Percentiles rank a stretch among this genome's conserved stretches.
Evolutionary conservation across 2,113 vertebrate genomes (phyloP).

Genomic region (Acrocephalus kingi): DNA sequence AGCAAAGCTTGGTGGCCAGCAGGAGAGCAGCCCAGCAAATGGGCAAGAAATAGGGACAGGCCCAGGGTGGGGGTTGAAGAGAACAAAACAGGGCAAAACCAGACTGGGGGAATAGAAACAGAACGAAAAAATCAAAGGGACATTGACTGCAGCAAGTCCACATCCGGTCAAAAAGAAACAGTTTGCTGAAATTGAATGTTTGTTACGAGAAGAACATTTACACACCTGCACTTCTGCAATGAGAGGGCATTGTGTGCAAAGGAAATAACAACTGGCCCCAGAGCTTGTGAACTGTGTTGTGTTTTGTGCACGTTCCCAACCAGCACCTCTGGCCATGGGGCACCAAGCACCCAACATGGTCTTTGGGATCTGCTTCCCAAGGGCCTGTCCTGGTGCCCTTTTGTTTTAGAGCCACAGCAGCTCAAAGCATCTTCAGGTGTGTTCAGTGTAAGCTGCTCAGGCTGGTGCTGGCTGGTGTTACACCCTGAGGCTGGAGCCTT

Average conservation of each 20-base stretch:
- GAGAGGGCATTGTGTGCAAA: not conserved
- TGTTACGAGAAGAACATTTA: not conserved
- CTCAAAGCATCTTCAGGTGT: not conserved
- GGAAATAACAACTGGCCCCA: not conserved
- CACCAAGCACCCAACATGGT: not conserved
- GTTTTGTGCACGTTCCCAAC: not conserved
- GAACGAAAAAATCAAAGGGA: not conserved
- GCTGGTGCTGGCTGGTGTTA: not conserved
- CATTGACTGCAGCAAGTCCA: not conserved
- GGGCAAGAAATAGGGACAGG: not conserved
- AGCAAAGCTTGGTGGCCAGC: not conserved
- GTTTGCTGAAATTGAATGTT: not conserved
- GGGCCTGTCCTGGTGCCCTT: not conserved
- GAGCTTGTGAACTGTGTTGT: not conserved
- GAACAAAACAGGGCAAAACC: not conserved
- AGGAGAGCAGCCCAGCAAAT: not conserved
- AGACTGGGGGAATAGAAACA: not conserved
- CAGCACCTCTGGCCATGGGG: fast-evolving
- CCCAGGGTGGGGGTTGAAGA: not conserved
- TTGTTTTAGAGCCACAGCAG: not conserved
- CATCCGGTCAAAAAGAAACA: not conserved
- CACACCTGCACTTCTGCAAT: not conserved
- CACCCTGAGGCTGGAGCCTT: not conserved
- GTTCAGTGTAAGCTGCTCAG: not conserved
- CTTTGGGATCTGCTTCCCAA: not conserved